Conservation (phyloP, 2,797 vertebrate species). For the Coccyzus lansbergi region DNA sequence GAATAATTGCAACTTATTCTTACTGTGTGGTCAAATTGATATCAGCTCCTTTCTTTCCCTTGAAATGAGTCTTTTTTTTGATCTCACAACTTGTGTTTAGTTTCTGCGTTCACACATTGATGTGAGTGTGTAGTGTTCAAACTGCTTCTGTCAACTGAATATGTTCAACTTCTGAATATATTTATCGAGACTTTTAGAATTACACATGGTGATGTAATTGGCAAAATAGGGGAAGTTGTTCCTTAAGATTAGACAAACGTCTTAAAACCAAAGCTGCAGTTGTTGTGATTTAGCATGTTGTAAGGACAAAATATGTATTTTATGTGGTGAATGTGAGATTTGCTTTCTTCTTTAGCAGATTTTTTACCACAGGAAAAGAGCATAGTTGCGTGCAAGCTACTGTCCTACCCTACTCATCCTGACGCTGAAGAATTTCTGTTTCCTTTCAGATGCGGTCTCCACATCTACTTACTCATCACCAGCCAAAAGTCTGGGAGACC, state of each 20-base stretch:
- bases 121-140: neutral
- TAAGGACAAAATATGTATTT: neutral
- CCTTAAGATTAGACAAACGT: neutral
- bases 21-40: neutral
- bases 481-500: constrained; percentile 94
- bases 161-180: neutral
- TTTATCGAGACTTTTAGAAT: neutral
- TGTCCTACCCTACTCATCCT: neutral
- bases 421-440: neutral
- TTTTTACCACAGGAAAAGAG: neutral
- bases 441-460: constrained; percentile 88
- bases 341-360: neutral
- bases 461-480: constrained; percentile 89
- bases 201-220: neutral
- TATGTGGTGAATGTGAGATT: neutral
- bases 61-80: neutral
- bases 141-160: neutral
- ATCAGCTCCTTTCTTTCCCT: neutral
- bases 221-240: neutral
- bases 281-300: neutral
- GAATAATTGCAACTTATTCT: neutral
- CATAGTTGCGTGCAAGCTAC: neutral
- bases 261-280: neutral
- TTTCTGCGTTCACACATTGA: neutral
- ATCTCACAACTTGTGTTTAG: neutral